Conservation (phyloP, 2,113 vertebrate species). For the Coregonus clupeaformis region DNA sequence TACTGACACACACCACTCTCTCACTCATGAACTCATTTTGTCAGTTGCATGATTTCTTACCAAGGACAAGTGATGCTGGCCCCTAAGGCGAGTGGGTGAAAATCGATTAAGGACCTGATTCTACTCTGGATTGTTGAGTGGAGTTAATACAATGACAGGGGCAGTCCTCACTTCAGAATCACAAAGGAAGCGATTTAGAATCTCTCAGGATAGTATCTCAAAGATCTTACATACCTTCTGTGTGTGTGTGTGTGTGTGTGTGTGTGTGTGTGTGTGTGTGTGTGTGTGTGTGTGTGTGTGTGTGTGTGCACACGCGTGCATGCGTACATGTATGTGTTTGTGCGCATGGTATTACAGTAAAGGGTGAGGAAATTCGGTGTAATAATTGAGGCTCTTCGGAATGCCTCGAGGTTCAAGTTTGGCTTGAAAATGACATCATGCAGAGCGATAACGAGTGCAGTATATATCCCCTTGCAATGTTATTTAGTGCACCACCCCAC, state of each 20-base stretch:
- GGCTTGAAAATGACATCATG: too few relatives aligned
- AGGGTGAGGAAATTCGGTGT: too few relatives aligned
- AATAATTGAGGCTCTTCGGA: too few relatives aligned
- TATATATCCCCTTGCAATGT: too few relatives aligned
- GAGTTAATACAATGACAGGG: neutral
- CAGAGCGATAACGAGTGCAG: too few relatives aligned
- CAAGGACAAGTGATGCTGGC: constrained; percentile 4
- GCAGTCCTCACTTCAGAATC: neutral
- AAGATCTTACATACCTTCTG: neutral
- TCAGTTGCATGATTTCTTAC: constrained; percentile 9
- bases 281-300: neutral
- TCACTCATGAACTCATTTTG: neutral
- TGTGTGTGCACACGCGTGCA: neutral
- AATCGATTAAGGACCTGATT: neutral
- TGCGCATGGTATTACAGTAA: neutral
- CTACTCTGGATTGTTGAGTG: constrained; percentile 2
- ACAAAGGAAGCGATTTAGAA: neutral
- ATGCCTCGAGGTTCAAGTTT: too few relatives aligned
- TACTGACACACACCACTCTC: too few relatives aligned
- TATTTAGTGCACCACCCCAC: too few relatives aligned
- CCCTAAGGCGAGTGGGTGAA: neutral
- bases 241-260: neutral
- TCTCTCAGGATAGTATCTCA: neutral
- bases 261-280: neutral
- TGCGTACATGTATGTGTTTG: neutral